phyloP scores from a whole-genome alignment of 2,888 invertebrate species.

The Aromia moschata region DNA sequence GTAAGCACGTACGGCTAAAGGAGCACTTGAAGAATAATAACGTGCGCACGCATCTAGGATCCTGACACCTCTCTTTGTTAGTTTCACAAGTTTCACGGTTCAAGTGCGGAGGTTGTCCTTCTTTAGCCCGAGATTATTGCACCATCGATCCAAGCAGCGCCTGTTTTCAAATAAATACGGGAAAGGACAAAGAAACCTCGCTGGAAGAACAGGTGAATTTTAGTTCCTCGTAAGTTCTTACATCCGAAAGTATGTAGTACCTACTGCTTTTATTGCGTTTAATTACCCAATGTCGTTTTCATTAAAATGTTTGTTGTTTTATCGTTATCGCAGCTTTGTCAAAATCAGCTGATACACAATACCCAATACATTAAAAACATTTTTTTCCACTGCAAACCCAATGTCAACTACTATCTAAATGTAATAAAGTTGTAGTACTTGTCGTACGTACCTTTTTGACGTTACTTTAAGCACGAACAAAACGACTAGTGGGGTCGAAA shows the following conservation, averaged over 20 bases:
- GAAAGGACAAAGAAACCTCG: conserved; percentile 44
- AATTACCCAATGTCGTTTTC: neutral
- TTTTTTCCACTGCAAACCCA: neutral
- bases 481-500: conserved; percentile 53
- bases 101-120: conserved; percentile 34
- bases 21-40: neutral
- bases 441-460: conserved; percentile 41
- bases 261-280: neutral
- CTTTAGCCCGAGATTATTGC: conserved; percentile 50
- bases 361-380: conserved; percentile 33
- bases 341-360: conserved; percentile 34
- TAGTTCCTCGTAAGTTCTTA: too few species aligned
- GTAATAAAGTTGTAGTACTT: neutral
- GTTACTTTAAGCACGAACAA: conserved; percentile 35
- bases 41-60: conserved; percentile 26
- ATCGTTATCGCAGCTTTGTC: neutral
- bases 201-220: conserved; percentile 21
- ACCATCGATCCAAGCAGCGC: conserved; percentile 59
- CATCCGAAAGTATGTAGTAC: too few species aligned
- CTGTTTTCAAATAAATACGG: conserved; percentile 49
- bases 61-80: conserved; percentile 25
- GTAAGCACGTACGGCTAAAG: neutral
- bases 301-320: neutral
- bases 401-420: neutral
- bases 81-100: conserved; percentile 33